These are phyloP conservation scores for Anhinga rufa DNA, from an alignment of 2,113 vertebrate species.

Conservation along the genomic window DNA sequence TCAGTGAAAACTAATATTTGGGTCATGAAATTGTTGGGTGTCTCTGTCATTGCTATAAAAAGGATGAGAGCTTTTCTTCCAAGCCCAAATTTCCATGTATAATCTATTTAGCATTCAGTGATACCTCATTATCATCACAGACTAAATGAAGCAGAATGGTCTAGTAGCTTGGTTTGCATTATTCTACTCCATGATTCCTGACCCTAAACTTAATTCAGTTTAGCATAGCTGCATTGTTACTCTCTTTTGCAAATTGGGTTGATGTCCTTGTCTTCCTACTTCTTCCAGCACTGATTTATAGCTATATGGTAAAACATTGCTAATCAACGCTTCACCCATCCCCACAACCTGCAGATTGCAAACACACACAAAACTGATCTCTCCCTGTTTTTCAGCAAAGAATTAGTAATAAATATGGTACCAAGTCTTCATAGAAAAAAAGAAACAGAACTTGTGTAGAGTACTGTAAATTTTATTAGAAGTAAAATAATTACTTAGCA, in stretches of 20 bases:
- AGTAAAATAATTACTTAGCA: neutral
- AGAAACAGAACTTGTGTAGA: neutral
- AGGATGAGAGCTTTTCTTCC: neutral
- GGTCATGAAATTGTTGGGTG: neutral
- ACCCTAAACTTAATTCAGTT: neutral
- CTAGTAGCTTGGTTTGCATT: neutral
- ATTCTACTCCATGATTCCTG: neutral
- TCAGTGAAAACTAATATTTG: neutral
- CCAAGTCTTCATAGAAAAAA: neutral
- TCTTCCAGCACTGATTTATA: neutral
- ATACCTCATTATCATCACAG: neutral
- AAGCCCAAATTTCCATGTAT: neutral
- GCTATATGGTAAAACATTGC: neutral
- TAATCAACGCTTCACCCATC: neutral
- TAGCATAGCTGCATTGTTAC: neutral
- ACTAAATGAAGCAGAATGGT: conserved; percentile 6
- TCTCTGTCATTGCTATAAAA: neutral
- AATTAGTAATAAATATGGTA: neutral
- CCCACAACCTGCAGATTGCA: neutral
- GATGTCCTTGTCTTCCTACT: neutral
- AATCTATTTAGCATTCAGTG: neutral
- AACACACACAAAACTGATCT: neutral
- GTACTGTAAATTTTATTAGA: neutral
- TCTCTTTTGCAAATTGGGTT: neutral
- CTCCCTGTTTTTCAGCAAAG: neutral